phyloP scores from a whole-genome alignment of 2,888 invertebrate genomes.

The Gnatocerus cornutus region DNA sequence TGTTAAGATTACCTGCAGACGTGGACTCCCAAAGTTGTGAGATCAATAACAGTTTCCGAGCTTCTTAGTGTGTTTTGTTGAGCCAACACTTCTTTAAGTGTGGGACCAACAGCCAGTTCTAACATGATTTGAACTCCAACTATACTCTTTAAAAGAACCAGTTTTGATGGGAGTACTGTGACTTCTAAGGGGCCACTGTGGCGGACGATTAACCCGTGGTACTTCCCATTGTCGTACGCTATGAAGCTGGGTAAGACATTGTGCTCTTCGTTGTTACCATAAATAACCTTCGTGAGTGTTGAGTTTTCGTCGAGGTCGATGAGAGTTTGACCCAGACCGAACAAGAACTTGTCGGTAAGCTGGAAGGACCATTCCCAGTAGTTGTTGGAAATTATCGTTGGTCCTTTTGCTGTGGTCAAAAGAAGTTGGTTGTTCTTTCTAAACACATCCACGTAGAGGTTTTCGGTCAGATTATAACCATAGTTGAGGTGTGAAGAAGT shows the following conservation, averaged over 20 bases:
- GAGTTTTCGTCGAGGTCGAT: constrained; percentile 66
- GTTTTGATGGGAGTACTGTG: constrained; percentile 72
- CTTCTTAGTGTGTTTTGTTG: constrained; percentile 57
- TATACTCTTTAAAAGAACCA: constrained; percentile 75
- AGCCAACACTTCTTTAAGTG: constrained; percentile 71
- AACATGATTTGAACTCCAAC: constrained; percentile 69
- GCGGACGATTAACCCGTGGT: constrained; percentile 75
- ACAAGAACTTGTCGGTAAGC: constrained; percentile 73
- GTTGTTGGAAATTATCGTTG: constrained; percentile 75
- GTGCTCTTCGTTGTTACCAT: constrained; percentile 71
- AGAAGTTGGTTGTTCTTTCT: constrained; percentile 64
- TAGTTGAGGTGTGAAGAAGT: constrained; percentile 53
- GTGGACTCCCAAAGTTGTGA: constrained; percentile 71
- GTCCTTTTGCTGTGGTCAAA: constrained; percentile 74
- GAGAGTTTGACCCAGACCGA: constrained; percentile 74
- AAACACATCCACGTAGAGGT: constrained; percentile 60
- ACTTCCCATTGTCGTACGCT: constrained; percentile 72
- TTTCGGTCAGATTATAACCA: constrained; percentile 38
- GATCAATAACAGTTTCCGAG: constrained; percentile 60
- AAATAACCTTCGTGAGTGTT: constrained; percentile 68
- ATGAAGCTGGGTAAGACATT: constrained; percentile 73
- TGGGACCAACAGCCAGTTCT: constrained; percentile 73
- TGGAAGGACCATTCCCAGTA: constrained; percentile 78
- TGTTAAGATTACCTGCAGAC: constrained; percentile 66
- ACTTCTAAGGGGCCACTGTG: constrained; percentile 75